These are phyloP conservation scores for Dendropsophus ebraccatus DNA, from an alignment of 2,113 vertebrate species.

Conservation along the genomic window DNA sequence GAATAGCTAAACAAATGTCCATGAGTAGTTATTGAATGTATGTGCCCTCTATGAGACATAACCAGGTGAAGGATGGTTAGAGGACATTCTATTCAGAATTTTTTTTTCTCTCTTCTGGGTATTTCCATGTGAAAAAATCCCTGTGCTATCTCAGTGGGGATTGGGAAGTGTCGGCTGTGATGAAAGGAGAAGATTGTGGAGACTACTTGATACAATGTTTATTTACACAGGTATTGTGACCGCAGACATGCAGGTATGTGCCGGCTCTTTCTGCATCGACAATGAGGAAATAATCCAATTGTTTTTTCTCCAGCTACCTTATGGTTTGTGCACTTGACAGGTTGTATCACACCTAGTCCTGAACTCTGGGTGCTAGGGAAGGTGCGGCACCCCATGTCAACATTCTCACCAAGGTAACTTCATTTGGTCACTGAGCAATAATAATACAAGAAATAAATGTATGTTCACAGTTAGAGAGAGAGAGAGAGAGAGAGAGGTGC, in stretches of 20 bases:
- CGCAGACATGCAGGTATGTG: slow-evolving; percentile 59
- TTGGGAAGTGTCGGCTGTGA: not conserved
- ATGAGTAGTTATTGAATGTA: no score
- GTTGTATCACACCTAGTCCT: slow-evolving; percentile 25
- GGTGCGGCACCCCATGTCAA: not conserved
- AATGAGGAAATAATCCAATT: slow-evolving; percentile 64
- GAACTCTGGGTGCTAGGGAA: not conserved
- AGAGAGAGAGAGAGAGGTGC: no score
- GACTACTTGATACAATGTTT: slow-evolving; percentile 37
- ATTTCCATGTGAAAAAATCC: not conserved
- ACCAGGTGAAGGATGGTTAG: no score
- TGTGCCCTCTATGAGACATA: no score
- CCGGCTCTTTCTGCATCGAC: slow-evolving; percentile 66
- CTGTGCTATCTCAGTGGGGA: no score
- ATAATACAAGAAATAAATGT: not conserved
- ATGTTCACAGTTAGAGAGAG: not conserved
- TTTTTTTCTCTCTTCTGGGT: not conserved
- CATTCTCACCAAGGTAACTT: slow-evolving; percentile 2
- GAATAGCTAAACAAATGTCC: no score
- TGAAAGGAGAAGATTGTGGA: not conserved
- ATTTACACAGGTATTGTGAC: slow-evolving; percentile 18
- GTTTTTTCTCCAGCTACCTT: slow-evolving; percentile 67
- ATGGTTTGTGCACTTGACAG: slow-evolving; percentile 44
- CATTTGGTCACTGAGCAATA: slow-evolving; percentile 7
- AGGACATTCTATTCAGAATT: no score